Conservation (phyloP, 1,140 invertebrate species). For the Saccostrea cuccullata region DNA sequence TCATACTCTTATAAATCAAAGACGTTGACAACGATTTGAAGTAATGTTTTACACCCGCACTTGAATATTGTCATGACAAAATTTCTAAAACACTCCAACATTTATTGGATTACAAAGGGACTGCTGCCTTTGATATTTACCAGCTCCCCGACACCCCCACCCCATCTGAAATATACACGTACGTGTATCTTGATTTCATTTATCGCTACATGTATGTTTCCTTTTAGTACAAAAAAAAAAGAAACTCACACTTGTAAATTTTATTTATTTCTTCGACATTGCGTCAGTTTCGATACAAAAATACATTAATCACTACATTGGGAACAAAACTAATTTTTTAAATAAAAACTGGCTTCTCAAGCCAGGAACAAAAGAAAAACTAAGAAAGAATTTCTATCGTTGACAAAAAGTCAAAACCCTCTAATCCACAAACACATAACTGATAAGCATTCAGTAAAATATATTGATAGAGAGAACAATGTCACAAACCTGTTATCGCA, state of each 20-base stretch:
- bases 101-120: no score
- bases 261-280: slow-evolving; percentile 5
- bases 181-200: no score
- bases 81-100: no score
- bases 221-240: no score
- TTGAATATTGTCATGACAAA: no score
- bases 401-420: background rate
- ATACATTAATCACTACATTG: background rate
- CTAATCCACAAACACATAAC: background rate
- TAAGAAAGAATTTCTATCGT: background rate
- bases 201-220: no score
- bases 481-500: background rate
- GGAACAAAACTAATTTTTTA: background rate
- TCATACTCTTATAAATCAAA: no score
- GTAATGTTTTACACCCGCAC: no score
- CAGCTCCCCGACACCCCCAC: no score
- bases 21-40: no score
- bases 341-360: slow-evolving; percentile 23
- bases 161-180: no score
- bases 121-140: no score
- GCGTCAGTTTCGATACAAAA: slow-evolving; percentile 16
- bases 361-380: slow-evolving; percentile 18
- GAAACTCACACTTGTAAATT: background rate
- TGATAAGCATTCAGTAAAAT: background rate
- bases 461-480: background rate